Percentiles rank a stretch among this genome's conserved stretches.
phyloP scores from a whole-genome alignment of 2,797 vertebrate genomes.

The Coregonus ussuriensis region DNA sequence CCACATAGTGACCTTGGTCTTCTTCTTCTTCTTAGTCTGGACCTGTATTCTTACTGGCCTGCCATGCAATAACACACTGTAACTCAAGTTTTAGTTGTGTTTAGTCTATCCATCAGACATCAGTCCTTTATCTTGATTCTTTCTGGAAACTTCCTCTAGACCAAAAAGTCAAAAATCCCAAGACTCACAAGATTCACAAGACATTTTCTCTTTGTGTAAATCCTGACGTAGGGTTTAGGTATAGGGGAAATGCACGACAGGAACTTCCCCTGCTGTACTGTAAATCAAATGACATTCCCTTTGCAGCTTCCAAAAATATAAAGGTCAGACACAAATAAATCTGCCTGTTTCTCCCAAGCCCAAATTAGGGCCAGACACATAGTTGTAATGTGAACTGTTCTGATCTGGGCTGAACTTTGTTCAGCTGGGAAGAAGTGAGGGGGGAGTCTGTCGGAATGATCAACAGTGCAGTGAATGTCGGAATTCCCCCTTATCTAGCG shows the following conservation, averaged over 20 bases:
- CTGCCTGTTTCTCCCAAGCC: background rate
- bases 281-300: constrained; percentile 9
- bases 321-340: constrained; percentile 5
- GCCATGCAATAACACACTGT: too few relatives aligned
- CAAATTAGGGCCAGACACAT: background rate
- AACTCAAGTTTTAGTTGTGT: background rate
- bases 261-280: background rate
- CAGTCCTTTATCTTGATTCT: background rate
- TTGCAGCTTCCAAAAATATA: background rate
- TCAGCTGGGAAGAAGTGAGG: background rate
- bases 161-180: background rate
- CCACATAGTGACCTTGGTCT: background rate
- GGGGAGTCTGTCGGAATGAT: constrained; percentile 11
- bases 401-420: background rate
- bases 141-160: background rate
- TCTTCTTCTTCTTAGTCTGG: background rate
- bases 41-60: background rate
- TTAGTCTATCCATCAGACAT: background rate
- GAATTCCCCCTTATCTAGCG: constrained; percentile 15
- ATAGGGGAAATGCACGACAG: background rate
- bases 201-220: background rate
- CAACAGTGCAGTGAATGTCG: constrained; percentile 2
- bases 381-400: background rate
- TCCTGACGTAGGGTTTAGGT: background rate
- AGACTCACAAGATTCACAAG: background rate